Evolutionary conservation across 2,888 invertebrate species (phyloP), one percentile per base, ranked within the genome.

Genomic region (Scelioninae gen. 2): DNA sequence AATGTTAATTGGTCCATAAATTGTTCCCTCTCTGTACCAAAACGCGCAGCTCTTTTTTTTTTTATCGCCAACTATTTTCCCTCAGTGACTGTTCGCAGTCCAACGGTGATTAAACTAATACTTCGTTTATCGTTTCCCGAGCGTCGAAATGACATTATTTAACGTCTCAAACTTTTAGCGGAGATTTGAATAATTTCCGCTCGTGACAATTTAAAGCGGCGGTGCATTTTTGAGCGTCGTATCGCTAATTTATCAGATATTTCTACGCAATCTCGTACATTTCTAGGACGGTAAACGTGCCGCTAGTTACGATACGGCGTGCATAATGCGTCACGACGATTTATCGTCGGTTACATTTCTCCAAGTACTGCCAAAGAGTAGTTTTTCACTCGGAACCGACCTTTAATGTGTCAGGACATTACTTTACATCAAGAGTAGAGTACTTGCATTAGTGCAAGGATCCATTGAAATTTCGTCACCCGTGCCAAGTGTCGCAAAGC

Each of bases 391-490:
- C 58, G 73, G 50, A 10, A 60, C 58, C 73, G 73, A 75, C 75
- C 75, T 75, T 75, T 75, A 72, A 75, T 75, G 75, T 73, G 75
- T 73, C 75, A 73, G 72, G 69, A 72, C 75, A 75, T 75, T 75
- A 75, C 72, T 71, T 75, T 73, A 72, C 75, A 75, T 75, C 72
- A 75, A 73, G 72, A 72, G 72, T 31, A 50, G 61, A 75, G 75
- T 75, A 73, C 72, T 75, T 65, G 73, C 75, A 75, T 75, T 75
- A 75, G 75, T 57, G 65, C 65, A 61, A 55, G 72, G 64, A 69
- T 73, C 70, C 67, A 75, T 75, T 75, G 75, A 75, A 75, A 75
- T 72, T 72, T 75, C 71, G 68, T 72, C 75, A 69, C 75, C 72
- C 69, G 72, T 69, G 75, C 72, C 75, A 75, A 72, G 72, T 65